phyloP scores from a whole-genome alignment of 2,888 invertebrate genomes.

The Pycnomerus fuliginosus region DNA sequence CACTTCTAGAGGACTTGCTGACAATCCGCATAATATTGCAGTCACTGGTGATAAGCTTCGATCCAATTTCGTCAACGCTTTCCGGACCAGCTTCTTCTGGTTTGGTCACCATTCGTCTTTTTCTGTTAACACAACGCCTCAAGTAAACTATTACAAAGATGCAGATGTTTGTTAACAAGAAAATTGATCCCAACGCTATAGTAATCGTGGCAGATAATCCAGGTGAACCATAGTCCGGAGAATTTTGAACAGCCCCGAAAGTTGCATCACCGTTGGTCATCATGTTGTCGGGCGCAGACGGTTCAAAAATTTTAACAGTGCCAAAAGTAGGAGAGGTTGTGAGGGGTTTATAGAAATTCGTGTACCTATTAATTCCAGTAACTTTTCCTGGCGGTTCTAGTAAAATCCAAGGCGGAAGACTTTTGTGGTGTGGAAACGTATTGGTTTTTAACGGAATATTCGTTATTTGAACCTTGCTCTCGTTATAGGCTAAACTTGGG shows the following conservation, averaged over 20 bases:
- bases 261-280: constrained; percentile 20
- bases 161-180: constrained; percentile 72
- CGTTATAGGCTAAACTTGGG: constrained; percentile 65
- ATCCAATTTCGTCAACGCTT: no score
- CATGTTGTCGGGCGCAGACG: constrained; percentile 30
- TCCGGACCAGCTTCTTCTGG: constrained; percentile 57
- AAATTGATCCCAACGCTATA: constrained; percentile 68
- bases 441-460: constrained; percentile 9
- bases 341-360: constrained; percentile 34
- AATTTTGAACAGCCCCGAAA: constrained; percentile 48
- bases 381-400: constrained; percentile 18
- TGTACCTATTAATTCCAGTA: constrained; percentile 27
- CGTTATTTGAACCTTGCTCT: constrained; percentile 32
- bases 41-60: no score
- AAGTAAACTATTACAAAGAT: constrained; percentile 68
- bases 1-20: constrained; percentile 53
- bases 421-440: constrained; percentile 31
- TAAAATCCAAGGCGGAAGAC: constrained; percentile 34
- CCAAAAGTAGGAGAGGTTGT: constrained; percentile 26
- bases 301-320: constrained; percentile 23
- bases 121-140: no score
- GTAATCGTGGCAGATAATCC: constrained; percentile 59
- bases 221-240: constrained; percentile 45
- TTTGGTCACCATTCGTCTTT: no score
- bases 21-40: constrained; percentile 63